Base-by-base conservation (phyloP, 2,888 invertebrate genomes). In the Temnothorax unifasciatus region DNA sequence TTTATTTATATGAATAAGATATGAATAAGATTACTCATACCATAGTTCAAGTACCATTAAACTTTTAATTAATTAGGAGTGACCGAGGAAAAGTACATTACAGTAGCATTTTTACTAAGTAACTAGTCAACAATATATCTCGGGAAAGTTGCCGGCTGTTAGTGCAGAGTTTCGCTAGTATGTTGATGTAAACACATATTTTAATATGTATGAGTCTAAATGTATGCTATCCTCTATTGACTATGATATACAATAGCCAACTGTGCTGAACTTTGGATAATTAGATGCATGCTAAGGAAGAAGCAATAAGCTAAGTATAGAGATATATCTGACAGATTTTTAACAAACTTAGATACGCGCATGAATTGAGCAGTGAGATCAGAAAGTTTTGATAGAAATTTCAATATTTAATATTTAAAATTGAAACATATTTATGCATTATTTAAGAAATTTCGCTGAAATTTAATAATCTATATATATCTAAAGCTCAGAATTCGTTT, bases 111-210 rank as follows among this genome's bases (percentile, higher is more conserved):
- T 66, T 66, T 52, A 68, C 13, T 41, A 15, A 61, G 21, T 41
- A 11, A 75, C 29, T 34, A 63, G 11, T 74, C 9, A 61, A 50
- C 44, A 75, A 61, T 47, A 82, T 61, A 82, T 82, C 66, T 86
- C 76, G 34, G 3, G 57, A 59, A 84, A 84, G n/a, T 87, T 87
- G 61, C 71, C 52, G 71, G 61, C 66, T 74, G 57, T 82, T 44
- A 34, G 29, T 13, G 18, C 66, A 52, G 38, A 76, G 41, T 75
- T 66, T 68, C n/a, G 73, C 13, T 25, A 66, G 66, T 76, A 13
- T 38, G n/a, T 76, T 66, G 68, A 52, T 25, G 66, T 64, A 52
- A 66, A 76, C 50, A 66, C 38, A 64, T 18, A 66, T 25, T 76
- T 76, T 66, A 66, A 76, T 76, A 76, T 76, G 76, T 52, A 66